A percentile compares a stretch with the other conserved stretches of the same genome.
Evolutionary conservation across 2,888 invertebrate species (phyloP).

Genomic region (Encarsia formosa): DNA sequence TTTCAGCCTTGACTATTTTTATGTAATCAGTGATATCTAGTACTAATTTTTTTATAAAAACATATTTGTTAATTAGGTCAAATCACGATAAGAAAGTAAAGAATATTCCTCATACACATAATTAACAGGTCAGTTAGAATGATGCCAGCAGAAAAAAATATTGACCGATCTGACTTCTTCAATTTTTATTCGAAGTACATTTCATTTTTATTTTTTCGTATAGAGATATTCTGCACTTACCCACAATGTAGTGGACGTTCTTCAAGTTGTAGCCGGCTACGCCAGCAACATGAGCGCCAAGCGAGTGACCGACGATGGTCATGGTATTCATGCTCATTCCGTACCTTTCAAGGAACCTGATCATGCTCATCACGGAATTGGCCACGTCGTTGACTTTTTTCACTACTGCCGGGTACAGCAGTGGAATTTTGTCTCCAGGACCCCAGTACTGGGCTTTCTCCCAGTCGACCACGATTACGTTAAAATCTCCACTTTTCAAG

Average conservation of each 20-base stretch:
- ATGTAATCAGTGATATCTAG: no score
- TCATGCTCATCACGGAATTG: constrained; percentile 30
- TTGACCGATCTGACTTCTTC: no score
- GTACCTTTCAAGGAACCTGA: constrained; percentile 32
- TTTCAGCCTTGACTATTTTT: no score
- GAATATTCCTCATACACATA: no score
- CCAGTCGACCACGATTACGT: constrained; percentile 40
- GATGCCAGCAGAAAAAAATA: no score
- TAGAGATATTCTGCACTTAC: constrained; percentile 24
- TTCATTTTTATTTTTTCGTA: no score
- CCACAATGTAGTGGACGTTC: constrained; percentile 30
- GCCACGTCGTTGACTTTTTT: constrained; percentile 29
- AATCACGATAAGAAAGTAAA: no score
- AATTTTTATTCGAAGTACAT: no score
- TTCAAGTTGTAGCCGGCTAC: constrained; percentile 30
- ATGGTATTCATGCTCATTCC: constrained; percentile 30
- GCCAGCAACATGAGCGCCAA: constrained; percentile 39
- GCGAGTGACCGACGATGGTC: constrained; percentile 37
- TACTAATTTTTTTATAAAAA: no score
- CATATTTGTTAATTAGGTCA: no score
- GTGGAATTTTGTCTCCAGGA: background rate
- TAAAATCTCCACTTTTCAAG: constrained; percentile 31
- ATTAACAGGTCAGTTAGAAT: no score
- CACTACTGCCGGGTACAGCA: constrained; percentile 29
- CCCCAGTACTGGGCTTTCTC: constrained; percentile 18